Evolutionary conservation across 2,797 vertebrate species (phyloP).

Genomic region (Sebastes umbrosus): DNA sequence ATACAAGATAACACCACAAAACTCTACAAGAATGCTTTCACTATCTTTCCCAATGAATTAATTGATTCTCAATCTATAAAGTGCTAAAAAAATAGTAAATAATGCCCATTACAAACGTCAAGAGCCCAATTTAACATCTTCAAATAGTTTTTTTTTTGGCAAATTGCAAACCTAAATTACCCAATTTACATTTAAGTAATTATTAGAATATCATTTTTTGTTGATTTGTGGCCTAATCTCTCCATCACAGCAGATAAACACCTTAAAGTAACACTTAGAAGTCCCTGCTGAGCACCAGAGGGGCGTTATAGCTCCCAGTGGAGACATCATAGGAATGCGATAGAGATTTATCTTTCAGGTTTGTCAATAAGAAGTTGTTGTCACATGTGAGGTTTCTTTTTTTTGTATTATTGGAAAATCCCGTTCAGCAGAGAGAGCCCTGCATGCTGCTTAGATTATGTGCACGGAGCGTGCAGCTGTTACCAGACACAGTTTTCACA

Average conservation of each 20-base stretch:
- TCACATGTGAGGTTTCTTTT: neutral
- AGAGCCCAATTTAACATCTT: neutral
- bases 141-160: neutral
- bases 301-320: neutral
- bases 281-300: neutral
- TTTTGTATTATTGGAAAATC: conserved; percentile 4
- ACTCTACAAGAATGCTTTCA: too few relatives aligned
- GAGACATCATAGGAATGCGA: neutral
- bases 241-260: neutral
- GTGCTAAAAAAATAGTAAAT: neutral
- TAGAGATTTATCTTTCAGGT: neutral
- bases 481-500: conserved; percentile 44
- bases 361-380: neutral
- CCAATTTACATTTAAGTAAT: neutral
- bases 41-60: too few relatives aligned
- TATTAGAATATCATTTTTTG: neutral
- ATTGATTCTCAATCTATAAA: neutral
- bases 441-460: conserved; percentile 29
- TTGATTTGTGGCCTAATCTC: neutral
- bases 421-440: neutral
- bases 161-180: neutral
- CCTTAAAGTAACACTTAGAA: neutral
- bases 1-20: neutral
- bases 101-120: neutral
- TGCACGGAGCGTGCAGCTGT: conserved; percentile 47